These are phyloP conservation scores for Abrostola triplasia DNA, from an alignment of 2,888 invertebrate species.

Conservation along the genomic window DNA sequence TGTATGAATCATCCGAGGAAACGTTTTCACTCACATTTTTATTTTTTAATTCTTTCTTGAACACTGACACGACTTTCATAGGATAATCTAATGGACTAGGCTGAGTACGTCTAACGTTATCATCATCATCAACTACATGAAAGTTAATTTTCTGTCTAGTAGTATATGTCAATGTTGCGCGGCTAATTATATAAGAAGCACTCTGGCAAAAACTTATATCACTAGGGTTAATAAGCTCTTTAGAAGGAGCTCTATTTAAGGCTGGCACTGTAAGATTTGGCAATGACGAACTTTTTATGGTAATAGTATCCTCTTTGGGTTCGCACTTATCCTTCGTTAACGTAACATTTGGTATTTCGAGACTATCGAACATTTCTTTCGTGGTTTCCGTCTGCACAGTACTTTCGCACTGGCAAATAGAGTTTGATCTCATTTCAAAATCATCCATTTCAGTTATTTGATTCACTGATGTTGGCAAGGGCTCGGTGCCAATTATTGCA, in stretches of 20 bases:
- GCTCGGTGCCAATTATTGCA: constrained; percentile 64
- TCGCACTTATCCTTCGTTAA: constrained; percentile 74
- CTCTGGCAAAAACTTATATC: constrained; percentile 64
- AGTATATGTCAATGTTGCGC: constrained; percentile 80
- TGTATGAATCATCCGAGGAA: constrained; percentile 47
- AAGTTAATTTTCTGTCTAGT: constrained; percentile 81
- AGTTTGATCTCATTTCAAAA: constrained; percentile 46
- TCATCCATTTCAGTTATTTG: constrained; percentile 66
- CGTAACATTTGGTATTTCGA: constrained; percentile 82
- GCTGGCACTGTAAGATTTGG: constrained; percentile 68
- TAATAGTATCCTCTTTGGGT: constrained; percentile 65
- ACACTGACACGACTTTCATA: constrained; percentile 78
- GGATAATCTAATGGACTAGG: constrained; percentile 76
- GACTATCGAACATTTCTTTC: constrained; percentile 73
- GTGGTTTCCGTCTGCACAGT: constrained; percentile 62
- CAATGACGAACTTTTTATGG: constrained; percentile 64
- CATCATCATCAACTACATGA: constrained; percentile 73
- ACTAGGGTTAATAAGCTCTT: constrained; percentile 55
- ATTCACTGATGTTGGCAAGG: constrained; percentile 58
- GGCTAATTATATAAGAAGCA: constrained; percentile 76
- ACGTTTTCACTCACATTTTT: constrained; percentile 42
- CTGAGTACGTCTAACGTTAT: constrained; percentile 61
- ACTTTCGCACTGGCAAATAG: constrained; percentile 57
- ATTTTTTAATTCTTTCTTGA: constrained; percentile 71
- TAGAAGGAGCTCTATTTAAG: constrained; percentile 58